phyloP scores from a whole-genome alignment of 2,888 invertebrate species.

The Ecliptopera silaceata region DNA sequence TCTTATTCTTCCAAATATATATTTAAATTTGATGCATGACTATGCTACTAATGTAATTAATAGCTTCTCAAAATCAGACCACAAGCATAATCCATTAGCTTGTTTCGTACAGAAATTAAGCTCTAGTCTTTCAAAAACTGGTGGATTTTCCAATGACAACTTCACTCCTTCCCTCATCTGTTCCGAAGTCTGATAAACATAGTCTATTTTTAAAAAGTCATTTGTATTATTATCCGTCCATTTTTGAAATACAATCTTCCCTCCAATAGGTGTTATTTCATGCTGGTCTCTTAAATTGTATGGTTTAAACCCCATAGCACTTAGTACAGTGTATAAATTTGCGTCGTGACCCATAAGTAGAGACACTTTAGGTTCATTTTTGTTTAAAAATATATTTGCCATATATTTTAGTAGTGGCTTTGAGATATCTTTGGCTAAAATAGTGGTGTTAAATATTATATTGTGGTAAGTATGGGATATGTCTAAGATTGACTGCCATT shows the following conservation, averaged over 20 bases:
- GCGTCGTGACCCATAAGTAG: constrained; percentile 73
- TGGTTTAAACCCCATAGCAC: constrained; percentile 53
- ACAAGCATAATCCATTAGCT: constrained; percentile 59
- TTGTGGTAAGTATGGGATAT: constrained; percentile 62
- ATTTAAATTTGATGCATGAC: not conserved
- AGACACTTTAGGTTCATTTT: constrained; percentile 48
- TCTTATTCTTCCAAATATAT: no score
- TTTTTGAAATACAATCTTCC: constrained; percentile 71
- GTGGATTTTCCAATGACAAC: constrained; percentile 56
- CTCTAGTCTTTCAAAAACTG: constrained; percentile 52
- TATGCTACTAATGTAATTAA: constrained; percentile 14
- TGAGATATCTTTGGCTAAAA: constrained; percentile 65
- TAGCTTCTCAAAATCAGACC: constrained; percentile 44
- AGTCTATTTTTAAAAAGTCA: constrained; percentile 59
- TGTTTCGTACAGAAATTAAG: constrained; percentile 55
- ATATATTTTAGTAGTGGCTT: constrained; percentile 59
- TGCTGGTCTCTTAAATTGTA: constrained; percentile 55
- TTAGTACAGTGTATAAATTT: constrained; percentile 64
- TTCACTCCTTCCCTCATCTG: constrained; percentile 56
- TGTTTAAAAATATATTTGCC: constrained; percentile 47
- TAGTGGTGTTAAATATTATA: constrained; percentile 62
- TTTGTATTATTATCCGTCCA: constrained; percentile 51
- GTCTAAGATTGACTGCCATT: constrained; percentile 57
- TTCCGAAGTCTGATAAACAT: constrained; percentile 61
- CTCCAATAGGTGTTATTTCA: constrained; percentile 62